Evolutionary conservation across 2,113 vertebrate species (phyloP).

Genomic region (Rynchops niger): DNA sequence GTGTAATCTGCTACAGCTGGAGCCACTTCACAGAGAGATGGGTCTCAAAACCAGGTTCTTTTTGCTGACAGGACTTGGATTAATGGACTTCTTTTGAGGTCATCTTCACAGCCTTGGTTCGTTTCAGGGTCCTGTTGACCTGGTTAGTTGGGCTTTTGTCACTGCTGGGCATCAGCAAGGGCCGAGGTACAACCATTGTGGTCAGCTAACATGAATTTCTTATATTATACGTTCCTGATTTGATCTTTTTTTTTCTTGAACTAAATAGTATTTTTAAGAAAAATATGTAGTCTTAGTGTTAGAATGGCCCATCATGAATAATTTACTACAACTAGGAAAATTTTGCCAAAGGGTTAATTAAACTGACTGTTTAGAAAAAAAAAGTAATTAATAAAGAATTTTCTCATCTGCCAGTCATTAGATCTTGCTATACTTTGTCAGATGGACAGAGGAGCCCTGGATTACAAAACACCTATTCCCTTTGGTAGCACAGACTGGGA

Average conservation of each 20-base stretch:
- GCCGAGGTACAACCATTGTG: not conserved
- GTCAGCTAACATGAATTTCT: not conserved
- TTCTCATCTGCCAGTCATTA: not conserved
- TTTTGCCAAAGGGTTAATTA: not conserved
- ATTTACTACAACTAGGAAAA: not conserved
- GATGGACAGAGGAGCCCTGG: not conserved
- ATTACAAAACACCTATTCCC: not conserved
- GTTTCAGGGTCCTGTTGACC: not conserved
- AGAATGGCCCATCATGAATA: not conserved
- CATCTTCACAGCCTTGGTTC: not conserved
- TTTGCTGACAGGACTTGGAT: not conserved
- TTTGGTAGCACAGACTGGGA: not conserved
- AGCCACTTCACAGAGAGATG: not conserved
- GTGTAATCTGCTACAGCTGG: not conserved
- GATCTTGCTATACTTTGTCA: not conserved
- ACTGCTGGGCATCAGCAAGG: not conserved
- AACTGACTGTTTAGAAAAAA: not conserved
- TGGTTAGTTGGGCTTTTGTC: not conserved
- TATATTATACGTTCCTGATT: rapidly evolving
- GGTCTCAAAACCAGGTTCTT: not conserved
- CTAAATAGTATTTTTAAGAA: not conserved
- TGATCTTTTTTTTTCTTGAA: not conserved
- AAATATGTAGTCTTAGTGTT: not conserved
- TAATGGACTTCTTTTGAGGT: not conserved
- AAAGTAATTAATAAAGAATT: not conserved